Percentiles rank a stretch among this genome's conserved stretches.
phyloP scores from a whole-genome alignment of 2,113 vertebrate genomes.

The Petrocephalus zakoni region DNA sequence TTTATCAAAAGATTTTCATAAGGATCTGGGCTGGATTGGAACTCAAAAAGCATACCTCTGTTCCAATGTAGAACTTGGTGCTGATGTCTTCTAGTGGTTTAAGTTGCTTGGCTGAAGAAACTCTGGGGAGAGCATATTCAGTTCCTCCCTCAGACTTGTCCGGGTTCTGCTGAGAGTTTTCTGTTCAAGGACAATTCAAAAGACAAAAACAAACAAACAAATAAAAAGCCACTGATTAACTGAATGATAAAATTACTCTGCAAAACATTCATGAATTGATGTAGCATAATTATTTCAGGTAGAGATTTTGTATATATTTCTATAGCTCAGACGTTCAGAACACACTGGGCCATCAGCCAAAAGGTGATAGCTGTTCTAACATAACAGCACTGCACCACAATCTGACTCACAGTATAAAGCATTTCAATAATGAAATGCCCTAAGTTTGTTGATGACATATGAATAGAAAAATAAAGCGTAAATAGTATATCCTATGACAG shows the following conservation, averaged over 20 bases:
- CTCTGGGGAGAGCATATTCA: slow-evolving; percentile 51
- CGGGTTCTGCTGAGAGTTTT: slow-evolving; percentile 35
- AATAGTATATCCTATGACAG: too few relatives aligned
- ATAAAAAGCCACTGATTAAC: neutral
- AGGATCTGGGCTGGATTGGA: neutral
- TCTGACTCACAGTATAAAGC: too few relatives aligned
- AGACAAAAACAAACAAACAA: neutral
- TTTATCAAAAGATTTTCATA: neutral
- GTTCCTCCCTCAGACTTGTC: slow-evolving; percentile 21
- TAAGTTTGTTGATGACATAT: too few relatives aligned
- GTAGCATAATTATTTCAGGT: neutral
- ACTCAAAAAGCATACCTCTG: slow-evolving; percentile 65
- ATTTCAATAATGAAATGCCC: too few relatives aligned
- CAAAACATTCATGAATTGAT: neutral
- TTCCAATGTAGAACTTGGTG: slow-evolving; percentile 73
- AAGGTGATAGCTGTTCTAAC: too few relatives aligned
- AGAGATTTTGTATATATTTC: neutral
- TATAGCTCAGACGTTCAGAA: neutral
- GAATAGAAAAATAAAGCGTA: too few relatives aligned
- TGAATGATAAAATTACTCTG: neutral
- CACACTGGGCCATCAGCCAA: too few relatives aligned
- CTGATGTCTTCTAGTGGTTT: slow-evolving; percentile 61
- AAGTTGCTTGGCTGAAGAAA: slow-evolving; percentile 51
- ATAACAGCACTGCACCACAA: too few relatives aligned
- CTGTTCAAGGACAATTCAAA: slow-evolving; percentile 40